Evolutionary conservation across 2,888 invertebrate genomes (phyloP), one percentile per base, ranked within the genome.

Genomic region (Caenorhabditis angaria): DNA sequence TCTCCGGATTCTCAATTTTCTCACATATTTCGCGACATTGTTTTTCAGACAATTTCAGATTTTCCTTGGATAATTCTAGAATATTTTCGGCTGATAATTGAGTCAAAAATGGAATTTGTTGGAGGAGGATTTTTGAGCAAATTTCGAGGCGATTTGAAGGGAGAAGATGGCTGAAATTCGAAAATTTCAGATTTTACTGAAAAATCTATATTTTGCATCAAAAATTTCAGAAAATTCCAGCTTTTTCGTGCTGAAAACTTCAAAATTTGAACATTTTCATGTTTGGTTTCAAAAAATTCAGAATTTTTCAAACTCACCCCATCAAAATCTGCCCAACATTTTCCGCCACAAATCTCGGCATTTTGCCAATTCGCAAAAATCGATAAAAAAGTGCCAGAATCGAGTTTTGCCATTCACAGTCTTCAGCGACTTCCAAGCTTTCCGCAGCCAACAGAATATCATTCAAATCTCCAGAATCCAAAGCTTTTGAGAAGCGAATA

Each of bases 401-500:
- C 0, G 55, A 32, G 12, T 29, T 24, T 35, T 50, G 54, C 6
- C 51, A 64, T n/a, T 64, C n/a, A 2, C 8, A 14, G n/a, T 48
- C 51, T 20, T 10, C 22, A 8, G 3, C 50, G 8, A 50, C 22
- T 50, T 50, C 24, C 50, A 50, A 22, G 22, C 14, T 28, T 28
- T 60, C 25, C 2, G 66, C 20, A 14, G 62, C 63, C 2, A 63
- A 3, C 1, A 24, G n/a, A 6, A 71, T 51, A 0, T 63, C 56
- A n/a, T 32, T 35, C 6, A 66, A 56, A n/a, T 63, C 28, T 24
- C 32, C 28, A 0, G 65, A 41, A 22, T 65, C 70, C 20, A 70
- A 27, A 5, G 70, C 65, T 14, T 66, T 50, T 8, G 65, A 62
- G 2, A 70, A 12, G n/a, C 28, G 29, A 22, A 54, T 6, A 6